Percentiles rank a stretch among this genome's conserved stretches.
These are phyloP conservation scores for Dorcus parallelipipedus DNA, from an alignment of 2,888 invertebrate species.

Conservation along the genomic window DNA sequence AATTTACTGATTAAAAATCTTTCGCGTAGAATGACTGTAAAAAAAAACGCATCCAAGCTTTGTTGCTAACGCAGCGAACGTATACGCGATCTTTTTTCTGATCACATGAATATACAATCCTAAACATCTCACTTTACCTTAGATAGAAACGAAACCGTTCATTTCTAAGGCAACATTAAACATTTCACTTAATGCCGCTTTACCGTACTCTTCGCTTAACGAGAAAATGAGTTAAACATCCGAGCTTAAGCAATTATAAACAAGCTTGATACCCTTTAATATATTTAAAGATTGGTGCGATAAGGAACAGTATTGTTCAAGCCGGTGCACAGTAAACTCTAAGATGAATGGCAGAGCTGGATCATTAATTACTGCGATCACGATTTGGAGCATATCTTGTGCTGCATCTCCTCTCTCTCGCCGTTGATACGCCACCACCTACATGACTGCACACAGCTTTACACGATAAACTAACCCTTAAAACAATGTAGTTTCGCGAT, in stretches of 20 bases:
- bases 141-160: background rate
- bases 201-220: conserved; percentile 1
- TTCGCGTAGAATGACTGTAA: too few species aligned
- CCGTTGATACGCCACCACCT: conserved; percentile 25
- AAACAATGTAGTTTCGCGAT: too few species aligned
- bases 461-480: conserved; percentile 1
- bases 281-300: conserved; percentile 17
- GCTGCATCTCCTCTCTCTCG: conserved; percentile 26
- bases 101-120: background rate
- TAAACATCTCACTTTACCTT: background rate
- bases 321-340: conserved; percentile 24
- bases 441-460: conserved; percentile 15
- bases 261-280: conserved; percentile 17
- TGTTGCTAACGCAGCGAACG: too few species aligned
- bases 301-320: conserved; percentile 19
- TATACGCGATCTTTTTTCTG: background rate
- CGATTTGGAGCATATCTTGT: conserved; percentile 32
- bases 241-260: conserved; percentile 15
- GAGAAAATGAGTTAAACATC: conserved; percentile 3
- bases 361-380: conserved; percentile 27
- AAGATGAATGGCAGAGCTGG: conserved; percentile 31
- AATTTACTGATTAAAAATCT: too few species aligned
- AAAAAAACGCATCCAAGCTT: too few species aligned
- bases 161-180: background rate
- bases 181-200: background rate